phyloP scores from a whole-genome alignment of 2,113 vertebrate genomes.

The Mixornis gularis region DNA sequence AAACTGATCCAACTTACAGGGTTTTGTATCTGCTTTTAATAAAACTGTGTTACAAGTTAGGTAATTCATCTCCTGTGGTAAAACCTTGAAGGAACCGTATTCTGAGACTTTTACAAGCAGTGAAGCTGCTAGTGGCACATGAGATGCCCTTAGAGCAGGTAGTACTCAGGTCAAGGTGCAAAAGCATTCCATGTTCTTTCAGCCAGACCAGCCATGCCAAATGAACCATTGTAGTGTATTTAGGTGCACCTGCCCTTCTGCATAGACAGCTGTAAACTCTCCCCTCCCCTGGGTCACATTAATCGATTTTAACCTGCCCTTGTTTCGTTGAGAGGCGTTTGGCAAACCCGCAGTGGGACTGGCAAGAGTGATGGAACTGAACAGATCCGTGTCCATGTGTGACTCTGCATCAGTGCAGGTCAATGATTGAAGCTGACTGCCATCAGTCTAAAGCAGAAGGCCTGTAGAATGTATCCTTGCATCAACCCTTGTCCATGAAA shows the following conservation, averaged over 20 bases:
- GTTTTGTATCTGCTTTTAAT: background rate
- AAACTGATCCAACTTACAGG: background rate
- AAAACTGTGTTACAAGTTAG: background rate
- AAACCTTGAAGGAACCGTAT: background rate
- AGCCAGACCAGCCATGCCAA: background rate
- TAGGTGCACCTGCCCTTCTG: background rate
- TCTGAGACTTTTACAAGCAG: background rate
- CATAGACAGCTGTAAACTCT: background rate
- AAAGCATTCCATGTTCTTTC: background rate
- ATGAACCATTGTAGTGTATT: background rate
- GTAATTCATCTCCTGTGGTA: background rate
- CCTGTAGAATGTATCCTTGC: background rate
- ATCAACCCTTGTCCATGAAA: background rate
- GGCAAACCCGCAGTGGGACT: background rate
- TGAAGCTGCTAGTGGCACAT: background rate
- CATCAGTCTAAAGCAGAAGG: background rate
- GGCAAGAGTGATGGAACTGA: background rate
- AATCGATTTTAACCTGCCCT: background rate
- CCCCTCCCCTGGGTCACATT: background rate
- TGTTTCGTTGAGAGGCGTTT: background rate
- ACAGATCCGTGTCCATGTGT: rapidly evolving
- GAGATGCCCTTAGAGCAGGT: background rate
- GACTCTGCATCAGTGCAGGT: background rate
- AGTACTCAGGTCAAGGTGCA: background rate
- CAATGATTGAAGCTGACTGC: background rate